These are phyloP conservation scores for Tolypeutes matacus DNA, from an alignment of 2,797 vertebrate genomes.

Conservation along the genomic window DNA sequence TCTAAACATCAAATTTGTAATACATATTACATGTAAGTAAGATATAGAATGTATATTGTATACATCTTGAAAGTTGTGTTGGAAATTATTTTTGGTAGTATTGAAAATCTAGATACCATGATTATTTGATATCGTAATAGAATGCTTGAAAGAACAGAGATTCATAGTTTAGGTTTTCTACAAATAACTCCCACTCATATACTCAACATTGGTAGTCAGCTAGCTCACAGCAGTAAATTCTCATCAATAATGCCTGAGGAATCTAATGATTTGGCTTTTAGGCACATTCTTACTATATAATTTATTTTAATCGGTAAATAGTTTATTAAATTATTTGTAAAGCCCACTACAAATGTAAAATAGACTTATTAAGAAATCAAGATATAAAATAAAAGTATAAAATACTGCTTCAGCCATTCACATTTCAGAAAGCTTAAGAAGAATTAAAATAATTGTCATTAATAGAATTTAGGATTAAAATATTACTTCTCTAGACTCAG, in stretches of 20 bases:
- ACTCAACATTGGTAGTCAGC: background rate
- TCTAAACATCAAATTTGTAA: background rate
- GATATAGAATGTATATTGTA: background rate
- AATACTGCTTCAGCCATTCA: constrained; percentile 29
- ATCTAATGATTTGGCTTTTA: constrained; percentile 57
- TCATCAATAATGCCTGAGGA: background rate
- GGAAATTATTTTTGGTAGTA: background rate
- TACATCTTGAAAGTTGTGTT: background rate
- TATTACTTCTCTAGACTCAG: constrained; percentile 23
- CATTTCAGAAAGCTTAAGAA: constrained; percentile 36
- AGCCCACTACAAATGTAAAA: constrained; percentile 45
- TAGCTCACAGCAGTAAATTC: background rate
- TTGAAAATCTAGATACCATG: background rate
- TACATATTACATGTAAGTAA: background rate
- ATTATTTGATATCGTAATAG: background rate
- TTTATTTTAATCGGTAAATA: constrained; percentile 59
- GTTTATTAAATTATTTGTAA: constrained; percentile 74
- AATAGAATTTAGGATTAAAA: constrained; percentile 70
- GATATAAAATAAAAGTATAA: constrained; percentile 64
- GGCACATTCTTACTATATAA: background rate
- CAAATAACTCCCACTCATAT: background rate
- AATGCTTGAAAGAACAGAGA: background rate
- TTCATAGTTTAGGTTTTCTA: background rate
- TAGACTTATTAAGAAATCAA: constrained; percentile 56
- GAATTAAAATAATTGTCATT: constrained; percentile 66